phyloP scores from a whole-genome alignment of 2,113 vertebrate species.

The Ceratotherium simum region DNA sequence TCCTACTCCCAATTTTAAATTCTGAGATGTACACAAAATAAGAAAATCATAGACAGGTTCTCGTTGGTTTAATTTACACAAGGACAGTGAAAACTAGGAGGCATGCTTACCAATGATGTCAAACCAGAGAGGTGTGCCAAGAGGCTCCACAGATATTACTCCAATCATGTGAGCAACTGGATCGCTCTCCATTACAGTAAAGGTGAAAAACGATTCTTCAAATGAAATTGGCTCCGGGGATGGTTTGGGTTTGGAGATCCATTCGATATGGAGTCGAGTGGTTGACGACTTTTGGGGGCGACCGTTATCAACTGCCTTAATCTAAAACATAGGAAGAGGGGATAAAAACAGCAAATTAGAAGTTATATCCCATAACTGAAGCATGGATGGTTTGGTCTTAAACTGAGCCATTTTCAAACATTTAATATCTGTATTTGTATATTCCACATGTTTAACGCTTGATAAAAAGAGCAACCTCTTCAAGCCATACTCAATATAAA shows the following conservation, averaged over 20 bases:
- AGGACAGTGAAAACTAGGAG: neutral
- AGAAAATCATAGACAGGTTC: neutral
- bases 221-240: conserved; percentile 90
- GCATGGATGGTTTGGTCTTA: neutral
- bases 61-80: neutral
- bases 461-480: conserved; percentile 39
- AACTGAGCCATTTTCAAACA: neutral
- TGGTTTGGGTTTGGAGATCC: conserved; percentile 94
- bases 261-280: conserved; percentile 96
- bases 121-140: conserved; percentile 94
- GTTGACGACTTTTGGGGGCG: conserved; percentile 97
- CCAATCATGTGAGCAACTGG: conserved; percentile 98
- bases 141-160: conserved; percentile 93
- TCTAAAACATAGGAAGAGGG: conserved; percentile 85
- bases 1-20: neutral
- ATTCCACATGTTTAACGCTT: neutral
- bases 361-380: neutral
- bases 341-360: neutral
- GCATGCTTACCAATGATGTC: conserved; percentile 94
- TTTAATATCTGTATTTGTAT: neutral
- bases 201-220: conserved; percentile 94
- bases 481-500: neutral
- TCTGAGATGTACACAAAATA: neutral
- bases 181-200: conserved; percentile 99
- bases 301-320: conserved; percentile 98